A percentile compares a stretch with the other conserved stretches of the same genome.
phyloP scores from a whole-genome alignment of 1,140 invertebrate genomes.

The Mactra quadrangularis region DNA sequence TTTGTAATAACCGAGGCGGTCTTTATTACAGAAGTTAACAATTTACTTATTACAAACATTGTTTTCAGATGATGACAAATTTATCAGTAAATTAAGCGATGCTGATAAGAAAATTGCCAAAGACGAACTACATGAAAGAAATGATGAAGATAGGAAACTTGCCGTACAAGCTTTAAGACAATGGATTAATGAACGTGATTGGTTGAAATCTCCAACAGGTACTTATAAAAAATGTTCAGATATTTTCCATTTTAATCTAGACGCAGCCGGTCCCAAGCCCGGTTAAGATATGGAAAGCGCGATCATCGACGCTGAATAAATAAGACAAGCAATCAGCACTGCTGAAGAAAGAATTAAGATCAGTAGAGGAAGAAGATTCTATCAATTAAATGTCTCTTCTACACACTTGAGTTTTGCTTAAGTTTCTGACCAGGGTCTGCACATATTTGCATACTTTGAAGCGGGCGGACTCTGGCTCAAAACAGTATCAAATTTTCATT shows the following conservation, averaged over 20 bases:
- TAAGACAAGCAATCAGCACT: neutral
- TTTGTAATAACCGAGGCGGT: too few relatives aligned
- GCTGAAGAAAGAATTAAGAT: neutral
- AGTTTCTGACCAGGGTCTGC: too few relatives aligned
- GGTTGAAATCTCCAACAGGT: slow-evolving; percentile 65
- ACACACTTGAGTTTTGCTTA: too few relatives aligned
- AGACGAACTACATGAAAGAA: slow-evolving; percentile 66
- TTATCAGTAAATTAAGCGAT: slow-evolving; percentile 52
- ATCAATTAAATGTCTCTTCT: too few relatives aligned
- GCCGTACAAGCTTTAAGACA: slow-evolving; percentile 59
- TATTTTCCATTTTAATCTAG: neutral
- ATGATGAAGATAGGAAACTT: slow-evolving; percentile 59
- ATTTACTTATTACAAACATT: too few relatives aligned
- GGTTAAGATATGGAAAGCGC: too few relatives aligned
- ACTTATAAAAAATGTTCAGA: too few relatives aligned
- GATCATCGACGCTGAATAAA: neutral
- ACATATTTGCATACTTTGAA: too few relatives aligned
- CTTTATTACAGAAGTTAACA: too few relatives aligned
- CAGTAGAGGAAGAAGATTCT: too few relatives aligned
- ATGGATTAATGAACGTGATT: slow-evolving; percentile 56
- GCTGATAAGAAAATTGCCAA: slow-evolving; percentile 61
- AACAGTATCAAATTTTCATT: too few relatives aligned
- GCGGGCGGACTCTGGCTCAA: too few relatives aligned
- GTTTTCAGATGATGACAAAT: slow-evolving; percentile 19
- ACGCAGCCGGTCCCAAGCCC: neutral